phyloP scores from a whole-genome alignment of 2,888 invertebrate species.

The Pachydiplax longipennis region DNA sequence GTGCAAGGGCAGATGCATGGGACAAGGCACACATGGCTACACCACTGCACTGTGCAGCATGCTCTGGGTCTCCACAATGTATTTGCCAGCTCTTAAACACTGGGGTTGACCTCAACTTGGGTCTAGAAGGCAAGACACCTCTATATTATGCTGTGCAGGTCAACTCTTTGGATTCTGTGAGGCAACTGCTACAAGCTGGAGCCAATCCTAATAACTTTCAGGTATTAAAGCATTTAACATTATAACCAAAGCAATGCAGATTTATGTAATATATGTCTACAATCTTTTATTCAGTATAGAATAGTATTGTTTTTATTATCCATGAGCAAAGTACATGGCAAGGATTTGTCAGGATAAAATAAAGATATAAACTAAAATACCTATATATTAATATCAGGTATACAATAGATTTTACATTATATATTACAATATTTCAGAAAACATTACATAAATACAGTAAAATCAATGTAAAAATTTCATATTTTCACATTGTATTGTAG shows the following conservation, averaged over 20 bases:
- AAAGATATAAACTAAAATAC: too few relatives aligned
- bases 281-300: too few relatives aligned
- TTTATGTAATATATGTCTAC: too few relatives aligned
- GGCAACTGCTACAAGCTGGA: conserved; percentile 75
- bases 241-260: conserved; percentile 53
- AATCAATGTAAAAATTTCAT: too few relatives aligned
- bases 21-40: conserved; percentile 74
- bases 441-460: too few relatives aligned
- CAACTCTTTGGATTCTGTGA: conserved; percentile 76
- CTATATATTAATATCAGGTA: too few relatives aligned
- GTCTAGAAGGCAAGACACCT: conserved; percentile 70
- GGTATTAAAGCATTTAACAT: conserved; percentile 55
- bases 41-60: conserved; percentile 80
- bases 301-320: too few relatives aligned
- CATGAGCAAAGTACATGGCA: too few relatives aligned
- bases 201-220: conserved; percentile 85
- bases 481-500: too few relatives aligned
- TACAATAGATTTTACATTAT: too few relatives aligned
- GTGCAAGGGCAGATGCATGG: conserved; percentile 76
- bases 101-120: conserved; percentile 83
- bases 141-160: conserved; percentile 86
- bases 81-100: conserved; percentile 71
- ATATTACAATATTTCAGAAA: too few relatives aligned
- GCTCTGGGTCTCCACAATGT: conserved; percentile 68
- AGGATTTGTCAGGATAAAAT: too few relatives aligned